phyloP scores from a whole-genome alignment of 1,140 invertebrate genomes.

The Stratiolaelaps scimitus region DNA sequence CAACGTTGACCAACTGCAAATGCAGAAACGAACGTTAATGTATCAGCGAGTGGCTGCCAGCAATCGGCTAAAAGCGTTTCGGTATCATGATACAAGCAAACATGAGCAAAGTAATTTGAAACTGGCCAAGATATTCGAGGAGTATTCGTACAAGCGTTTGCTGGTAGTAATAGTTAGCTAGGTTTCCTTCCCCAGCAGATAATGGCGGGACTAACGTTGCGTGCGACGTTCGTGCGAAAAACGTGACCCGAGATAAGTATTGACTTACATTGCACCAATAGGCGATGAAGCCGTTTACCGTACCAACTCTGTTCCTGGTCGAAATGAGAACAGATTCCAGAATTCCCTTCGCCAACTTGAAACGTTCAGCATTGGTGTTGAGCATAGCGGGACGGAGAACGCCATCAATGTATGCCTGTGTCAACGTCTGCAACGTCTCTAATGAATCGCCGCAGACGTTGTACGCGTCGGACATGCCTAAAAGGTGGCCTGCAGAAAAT shows the following conservation, averaged over 20 bases:
- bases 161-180: too few species aligned
- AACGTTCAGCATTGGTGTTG: conserved; percentile 17
- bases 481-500: conserved; percentile 43
- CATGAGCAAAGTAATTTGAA: too few species aligned
- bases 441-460: conserved; percentile 48
- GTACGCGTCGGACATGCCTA: conserved; percentile 67
- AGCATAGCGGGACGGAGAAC: conserved; percentile 15
- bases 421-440: conserved; percentile 38
- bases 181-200: too few species aligned
- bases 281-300: conserved; percentile 5
- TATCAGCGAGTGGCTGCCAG: too few species aligned
- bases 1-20: too few species aligned
- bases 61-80: too few species aligned
- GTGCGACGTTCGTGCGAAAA: too few species aligned
- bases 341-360: conserved; percentile 18
- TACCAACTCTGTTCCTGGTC: conserved; percentile 6
- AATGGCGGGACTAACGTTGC: too few species aligned
- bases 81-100: too few species aligned
- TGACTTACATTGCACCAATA: conserved; percentile 5
- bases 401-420: neutral
- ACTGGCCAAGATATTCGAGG: too few species aligned
- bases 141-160: too few species aligned
- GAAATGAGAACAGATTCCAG: conserved; percentile 31
- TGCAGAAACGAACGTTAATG: too few species aligned
- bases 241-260: neutral